These are phyloP conservation scores for Tortricodes alternella DNA, from an alignment of 2,888 invertebrate genomes.

Conservation along the genomic window DNA sequence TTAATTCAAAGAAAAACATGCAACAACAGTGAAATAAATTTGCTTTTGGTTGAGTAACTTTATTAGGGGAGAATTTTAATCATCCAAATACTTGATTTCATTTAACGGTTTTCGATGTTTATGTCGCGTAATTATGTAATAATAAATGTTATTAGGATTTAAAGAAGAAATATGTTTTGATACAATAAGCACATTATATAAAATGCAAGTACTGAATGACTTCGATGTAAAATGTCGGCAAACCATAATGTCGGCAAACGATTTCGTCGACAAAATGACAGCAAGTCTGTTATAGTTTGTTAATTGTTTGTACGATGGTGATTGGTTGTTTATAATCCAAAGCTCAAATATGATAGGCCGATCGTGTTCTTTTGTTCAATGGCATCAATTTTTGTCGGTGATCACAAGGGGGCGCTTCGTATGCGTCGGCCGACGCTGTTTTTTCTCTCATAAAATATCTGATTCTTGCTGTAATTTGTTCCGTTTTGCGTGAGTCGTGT, in stretches of 20 bases:
- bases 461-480: slow-evolving; percentile 69
- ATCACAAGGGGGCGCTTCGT: slow-evolving; percentile 52
- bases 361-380: slow-evolving; percentile 23
- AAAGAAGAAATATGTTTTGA: neutral
- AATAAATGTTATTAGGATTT: neutral
- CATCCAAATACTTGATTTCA: too few relatives aligned
- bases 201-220: neutral
- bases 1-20: too few relatives aligned
- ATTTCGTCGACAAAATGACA: slow-evolving; percentile 45
- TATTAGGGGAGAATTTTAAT: too few relatives aligned
- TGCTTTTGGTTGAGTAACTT: too few relatives aligned
- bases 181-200: neutral
- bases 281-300: slow-evolving; percentile 58
- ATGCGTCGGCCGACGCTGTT: slow-evolving; percentile 65
- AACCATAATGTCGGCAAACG: slow-evolving; percentile 55
- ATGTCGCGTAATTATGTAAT: too few relatives aligned
- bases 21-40: too few relatives aligned
- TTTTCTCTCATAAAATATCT: slow-evolving; percentile 69
- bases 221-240: slow-evolving; percentile 49
- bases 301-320: neutral
- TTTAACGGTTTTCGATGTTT: too few relatives aligned
- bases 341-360: slow-evolving; percentile 17
- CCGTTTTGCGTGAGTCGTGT: slow-evolving; percentile 66
- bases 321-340: slow-evolving; percentile 39
- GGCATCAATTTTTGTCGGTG: slow-evolving; percentile 65